Percentiles rank a stretch among this genome's conserved stretches.
These are phyloP conservation scores for Aquatica leii DNA, from an alignment of 2,888 invertebrate species.

Conservation along the genomic window DNA sequence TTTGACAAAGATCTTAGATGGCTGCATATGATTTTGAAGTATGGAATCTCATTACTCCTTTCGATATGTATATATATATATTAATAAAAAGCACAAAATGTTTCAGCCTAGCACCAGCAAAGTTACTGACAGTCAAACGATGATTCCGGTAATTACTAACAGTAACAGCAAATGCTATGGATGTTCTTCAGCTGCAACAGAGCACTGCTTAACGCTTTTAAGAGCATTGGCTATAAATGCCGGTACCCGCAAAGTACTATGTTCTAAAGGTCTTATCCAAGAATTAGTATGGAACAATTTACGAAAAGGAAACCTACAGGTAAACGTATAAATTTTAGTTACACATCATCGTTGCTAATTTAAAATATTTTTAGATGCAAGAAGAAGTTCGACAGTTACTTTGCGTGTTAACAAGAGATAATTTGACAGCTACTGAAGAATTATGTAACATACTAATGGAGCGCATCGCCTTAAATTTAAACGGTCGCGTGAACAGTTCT, in stretches of 20 bases:
- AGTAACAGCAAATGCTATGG: constrained; percentile 79
- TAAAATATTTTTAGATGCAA: constrained; percentile 73
- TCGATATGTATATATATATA: background rate
- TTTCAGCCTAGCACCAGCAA: constrained; percentile 17
- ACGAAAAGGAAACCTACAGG: constrained; percentile 82
- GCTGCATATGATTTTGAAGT: too few relatives aligned
- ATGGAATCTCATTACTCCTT: too few relatives aligned
- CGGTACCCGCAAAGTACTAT: constrained; percentile 77
- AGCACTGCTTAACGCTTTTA: constrained; percentile 91
- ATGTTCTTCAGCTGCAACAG: constrained; percentile 89
- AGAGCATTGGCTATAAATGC: constrained; percentile 87
- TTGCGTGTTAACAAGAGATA: constrained; percentile 89
- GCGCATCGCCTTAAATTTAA: constrained; percentile 81
- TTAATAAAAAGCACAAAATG: background rate
- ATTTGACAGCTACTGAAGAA: constrained; percentile 81
- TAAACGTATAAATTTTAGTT: constrained; percentile 45
- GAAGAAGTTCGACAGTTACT: constrained; percentile 89
- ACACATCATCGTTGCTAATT: background rate
- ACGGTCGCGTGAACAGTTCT: constrained; percentile 76
- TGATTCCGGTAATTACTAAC: constrained; percentile 36
- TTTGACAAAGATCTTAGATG: too few relatives aligned
- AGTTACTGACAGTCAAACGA: background rate
- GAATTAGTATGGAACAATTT: constrained; percentile 91
- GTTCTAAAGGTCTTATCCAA: constrained; percentile 86
- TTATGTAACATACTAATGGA: constrained; percentile 84